These are phyloP conservation scores for Anastrepha obliqua DNA, from an alignment of 1,140 invertebrate genomes.

Conservation along the genomic window DNA sequence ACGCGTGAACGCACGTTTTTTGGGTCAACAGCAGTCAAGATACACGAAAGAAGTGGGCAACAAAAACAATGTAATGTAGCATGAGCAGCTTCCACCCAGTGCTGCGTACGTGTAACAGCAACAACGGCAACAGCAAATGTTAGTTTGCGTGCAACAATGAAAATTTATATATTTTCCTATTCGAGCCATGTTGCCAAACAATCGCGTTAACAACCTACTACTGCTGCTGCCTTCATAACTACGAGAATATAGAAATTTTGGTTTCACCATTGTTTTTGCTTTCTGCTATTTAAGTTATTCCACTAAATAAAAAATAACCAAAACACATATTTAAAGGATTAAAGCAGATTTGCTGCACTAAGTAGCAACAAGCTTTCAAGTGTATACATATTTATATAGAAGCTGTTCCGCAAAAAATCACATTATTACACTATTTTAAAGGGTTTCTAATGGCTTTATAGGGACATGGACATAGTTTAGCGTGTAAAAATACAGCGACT, in stretches of 20 bases:
- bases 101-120: background rate
- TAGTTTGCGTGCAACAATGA: background rate
- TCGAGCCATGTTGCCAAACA: slow-evolving; percentile 34
- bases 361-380: slow-evolving; percentile 13
- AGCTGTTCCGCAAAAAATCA: background rate
- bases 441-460: too few relatives aligned
- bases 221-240: background rate
- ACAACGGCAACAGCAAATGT: background rate
- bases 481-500: too few relatives aligned
- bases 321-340: slow-evolving; percentile 25
- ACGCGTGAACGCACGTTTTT: slow-evolving; percentile 45
- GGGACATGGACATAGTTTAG: too few relatives aligned
- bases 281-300: background rate
- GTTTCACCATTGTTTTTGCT: background rate
- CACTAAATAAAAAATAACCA: background rate
- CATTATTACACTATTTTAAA: background rate
- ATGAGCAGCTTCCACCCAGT: background rate
- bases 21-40: slow-evolving; percentile 46
- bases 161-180: slow-evolving; percentile 45
- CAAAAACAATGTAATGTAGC: background rate
- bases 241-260: background rate
- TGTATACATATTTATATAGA: background rate
- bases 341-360: slow-evolving; percentile 3
- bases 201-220: slow-evolving; percentile 30
- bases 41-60: background rate